Percentiles rank a stretch among this genome's conserved stretches.
phyloP scores from a whole-genome alignment of 2,888 invertebrate species.

The Subacronicta megacephala region DNA sequence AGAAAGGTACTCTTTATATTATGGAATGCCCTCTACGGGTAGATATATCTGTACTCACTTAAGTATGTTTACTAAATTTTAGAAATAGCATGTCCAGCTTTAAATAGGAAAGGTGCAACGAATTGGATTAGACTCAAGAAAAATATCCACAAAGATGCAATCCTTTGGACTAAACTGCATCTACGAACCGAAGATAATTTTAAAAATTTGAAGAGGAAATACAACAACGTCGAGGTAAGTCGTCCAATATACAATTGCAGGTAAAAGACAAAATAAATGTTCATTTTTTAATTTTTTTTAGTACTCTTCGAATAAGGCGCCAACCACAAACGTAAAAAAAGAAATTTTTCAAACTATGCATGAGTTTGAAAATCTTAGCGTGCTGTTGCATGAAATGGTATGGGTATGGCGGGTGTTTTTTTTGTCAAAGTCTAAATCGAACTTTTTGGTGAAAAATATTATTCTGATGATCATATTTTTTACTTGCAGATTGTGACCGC shows the following conservation, averaged over 20 bases:
- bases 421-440: neutral
- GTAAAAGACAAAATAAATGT: neutral
- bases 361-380: slow-evolving; percentile 17
- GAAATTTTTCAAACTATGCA: slow-evolving; percentile 3
- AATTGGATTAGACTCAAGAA: slow-evolving; percentile 64
- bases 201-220: slow-evolving; percentile 53
- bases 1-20: slow-evolving; percentile 56
- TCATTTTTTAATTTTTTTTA: slow-evolving; percentile 8
- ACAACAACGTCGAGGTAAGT: slow-evolving; percentile 51
- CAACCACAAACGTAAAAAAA: neutral
- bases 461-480: neutral
- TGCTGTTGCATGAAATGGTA: slow-evolving; percentile 32
- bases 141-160: slow-evolving; percentile 65
- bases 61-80: slow-evolving; percentile 12
- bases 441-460: neutral
- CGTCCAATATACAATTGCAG: neutral
- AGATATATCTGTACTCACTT: too few relatives aligned
- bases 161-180: slow-evolving; percentile 68
- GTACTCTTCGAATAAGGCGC: slow-evolving; percentile 1
- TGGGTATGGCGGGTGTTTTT: slow-evolving; percentile 10
- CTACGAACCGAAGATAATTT: slow-evolving; percentile 59
- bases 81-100: slow-evolving; percentile 18
- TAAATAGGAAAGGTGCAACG: slow-evolving; percentile 24
- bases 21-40: too few relatives aligned
- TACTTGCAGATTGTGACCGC: slow-evolving; percentile 39